A percentile compares a stretch with the other conserved stretches of the same genome.
Evolutionary conservation across 2,888 invertebrate species (phyloP).

Genomic region (Phyllotreta striolata): DNA sequence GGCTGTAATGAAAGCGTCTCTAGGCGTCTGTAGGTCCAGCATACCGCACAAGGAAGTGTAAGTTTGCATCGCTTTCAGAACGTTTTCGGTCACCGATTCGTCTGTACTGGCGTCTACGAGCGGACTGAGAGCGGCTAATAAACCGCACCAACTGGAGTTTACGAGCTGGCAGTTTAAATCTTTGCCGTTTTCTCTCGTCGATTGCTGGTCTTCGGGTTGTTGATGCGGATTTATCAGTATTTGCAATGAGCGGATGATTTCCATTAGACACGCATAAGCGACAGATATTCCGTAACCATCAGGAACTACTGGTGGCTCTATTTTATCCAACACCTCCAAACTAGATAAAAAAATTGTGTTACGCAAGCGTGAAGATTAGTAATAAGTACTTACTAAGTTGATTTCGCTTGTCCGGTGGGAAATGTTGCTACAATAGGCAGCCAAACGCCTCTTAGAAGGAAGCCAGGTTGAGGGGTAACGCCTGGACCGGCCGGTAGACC

Average conservation of each 20-base stretch:
- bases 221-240: conserved; percentile 72
- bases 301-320: conserved; percentile 92
- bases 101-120: conserved; percentile 95
- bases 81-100: conserved; percentile 89
- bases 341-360: conserved; percentile 62
- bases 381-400: conserved; percentile 80
- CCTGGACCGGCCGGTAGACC: conserved; percentile 78
- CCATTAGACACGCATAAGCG: conserved; percentile 92
- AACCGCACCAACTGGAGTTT: conserved; percentile 94
- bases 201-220: conserved; percentile 49
- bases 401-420: conserved; percentile 85
- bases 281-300: conserved; percentile 98
- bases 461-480: conserved; percentile 87
- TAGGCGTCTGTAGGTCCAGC: conserved; percentile 77
- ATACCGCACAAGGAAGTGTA: conserved; percentile 90
- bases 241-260: conserved; percentile 87
- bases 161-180: conserved; percentile 77
- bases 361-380: background rate
- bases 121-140: conserved; percentile 89
- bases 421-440: conserved; percentile 87
- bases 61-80: conserved; percentile 90
- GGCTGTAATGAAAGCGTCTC: conserved; percentile 94
- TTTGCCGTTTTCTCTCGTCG: conserved; percentile 58
- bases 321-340: conserved; percentile 94
- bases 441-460: conserved; percentile 92